phyloP scores from a whole-genome alignment of 2,797 vertebrate genomes.

The Rhynchotus rufescens region DNA sequence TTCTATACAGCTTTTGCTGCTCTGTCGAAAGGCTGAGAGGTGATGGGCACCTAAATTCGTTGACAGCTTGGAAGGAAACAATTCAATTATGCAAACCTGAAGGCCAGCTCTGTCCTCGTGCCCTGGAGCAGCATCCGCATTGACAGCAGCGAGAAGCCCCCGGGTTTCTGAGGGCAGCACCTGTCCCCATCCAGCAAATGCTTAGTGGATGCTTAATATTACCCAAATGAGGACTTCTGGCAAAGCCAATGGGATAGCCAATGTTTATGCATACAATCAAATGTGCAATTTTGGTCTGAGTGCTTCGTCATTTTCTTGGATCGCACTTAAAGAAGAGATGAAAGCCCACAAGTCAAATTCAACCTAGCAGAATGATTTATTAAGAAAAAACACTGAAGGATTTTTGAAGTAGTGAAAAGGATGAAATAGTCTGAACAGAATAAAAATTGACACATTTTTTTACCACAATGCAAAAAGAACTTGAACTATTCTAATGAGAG shows the following conservation, averaged over 20 bases:
- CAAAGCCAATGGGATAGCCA: not conserved
- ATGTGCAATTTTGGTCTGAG: constrained; percentile 26
- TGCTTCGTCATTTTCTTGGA: constrained; percentile 62
- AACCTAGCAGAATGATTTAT: constrained; percentile 56
- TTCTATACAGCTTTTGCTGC: not conserved
- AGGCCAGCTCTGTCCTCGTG: not conserved
- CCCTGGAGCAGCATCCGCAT: rapidly evolving
- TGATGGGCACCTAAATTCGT: not conserved
- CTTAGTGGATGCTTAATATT: not conserved
- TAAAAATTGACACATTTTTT: constrained; percentile 59
- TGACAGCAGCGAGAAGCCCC: not conserved
- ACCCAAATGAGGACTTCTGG: not conserved
- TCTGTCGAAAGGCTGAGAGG: not conserved
- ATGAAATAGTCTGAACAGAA: constrained; percentile 50
- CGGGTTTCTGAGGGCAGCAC: not conserved
- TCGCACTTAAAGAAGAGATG: constrained; percentile 1
- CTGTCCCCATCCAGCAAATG: not conserved
- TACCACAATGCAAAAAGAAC: constrained; percentile 57
- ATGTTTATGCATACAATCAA: not conserved
- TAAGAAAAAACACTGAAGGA: constrained; percentile 37
- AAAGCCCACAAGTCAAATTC: constrained; percentile 56
- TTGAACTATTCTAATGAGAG: constrained; percentile 57
- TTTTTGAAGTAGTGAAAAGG: constrained; percentile 48
- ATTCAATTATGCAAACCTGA: constrained; percentile 16
- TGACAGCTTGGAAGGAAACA: constrained; percentile 43